Evolutionary conservation across 2,797 vertebrate genomes (phyloP).

Genomic region (Oophaga sylvatica): DNA sequence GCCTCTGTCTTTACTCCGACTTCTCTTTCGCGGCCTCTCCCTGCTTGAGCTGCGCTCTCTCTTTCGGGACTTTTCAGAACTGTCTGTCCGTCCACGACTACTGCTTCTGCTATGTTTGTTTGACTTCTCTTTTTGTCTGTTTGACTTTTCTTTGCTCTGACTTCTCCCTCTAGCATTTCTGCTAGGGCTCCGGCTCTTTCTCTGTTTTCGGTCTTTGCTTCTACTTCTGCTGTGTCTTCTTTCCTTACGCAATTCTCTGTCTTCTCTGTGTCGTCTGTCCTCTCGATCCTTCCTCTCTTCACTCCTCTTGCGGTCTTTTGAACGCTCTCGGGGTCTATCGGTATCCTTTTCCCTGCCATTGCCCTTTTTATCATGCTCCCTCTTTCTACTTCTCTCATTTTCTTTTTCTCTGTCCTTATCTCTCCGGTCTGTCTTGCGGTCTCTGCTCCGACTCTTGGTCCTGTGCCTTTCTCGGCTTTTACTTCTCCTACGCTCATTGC

Average conservation of each 20-base stretch:
- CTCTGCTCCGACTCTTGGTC: constrained; percentile 85
- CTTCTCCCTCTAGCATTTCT: constrained; percentile 75
- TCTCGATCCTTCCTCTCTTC: constrained; percentile 79
- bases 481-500: constrained; percentile 80
- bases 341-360: constrained; percentile 77
- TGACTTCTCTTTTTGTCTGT: constrained; percentile 78
- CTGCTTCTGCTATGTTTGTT: constrained; percentile 78
- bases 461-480: constrained; percentile 85
- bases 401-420: constrained; percentile 84
- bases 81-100: constrained; percentile 79
- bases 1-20: constrained; percentile 79
- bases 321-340: constrained; percentile 78
- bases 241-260: constrained; percentile 87
- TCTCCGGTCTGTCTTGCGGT: constrained; percentile 84
- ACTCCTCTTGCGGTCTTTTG: constrained; percentile 82
- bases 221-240: constrained; percentile 87
- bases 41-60: constrained; percentile 84
- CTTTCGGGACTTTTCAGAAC: constrained; percentile 85
- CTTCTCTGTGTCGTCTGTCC: constrained; percentile 77
- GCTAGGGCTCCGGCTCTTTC: constrained; percentile 88
- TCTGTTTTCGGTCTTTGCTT: constrained; percentile 82
- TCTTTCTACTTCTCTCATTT: constrained; percentile 85
- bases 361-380: constrained; percentile 88
- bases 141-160: constrained; percentile 79
- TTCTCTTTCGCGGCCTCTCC: constrained; percentile 81